Base-by-base conservation (phyloP, 1,140 invertebrate species). In the Drosophila carrolli region DNA sequence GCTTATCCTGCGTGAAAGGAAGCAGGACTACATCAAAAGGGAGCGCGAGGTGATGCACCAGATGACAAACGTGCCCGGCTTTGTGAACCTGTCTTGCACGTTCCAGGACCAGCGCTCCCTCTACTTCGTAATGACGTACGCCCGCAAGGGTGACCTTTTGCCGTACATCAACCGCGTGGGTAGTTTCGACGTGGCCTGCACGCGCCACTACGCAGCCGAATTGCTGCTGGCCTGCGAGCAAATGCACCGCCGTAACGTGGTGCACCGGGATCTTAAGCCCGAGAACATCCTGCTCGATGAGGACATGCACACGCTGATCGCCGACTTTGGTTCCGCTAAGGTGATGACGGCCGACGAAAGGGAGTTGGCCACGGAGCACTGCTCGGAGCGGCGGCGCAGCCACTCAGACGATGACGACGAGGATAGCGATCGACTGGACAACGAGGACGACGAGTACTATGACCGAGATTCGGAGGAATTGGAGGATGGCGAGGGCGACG, bases 251-350 rank as follows among this genome's bases (percentile, higher is more conserved):
- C 94, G 97, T 70, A 96, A 96, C 46, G 97, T 99, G 57, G 97
- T 99, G 82, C 99, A 99, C 93, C 95, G 98, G 78, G 97, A 98
- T 92, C 94, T 98, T 27, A 98, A 98, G 90, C 97, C 97, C 0
- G 97, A 98, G 92, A 98, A 98, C 92, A 97, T 98, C 60, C 93
- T 98, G 46, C 93, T 98, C 40, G 97, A 97, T 93, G 97, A 98
- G 91, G 96, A 97, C 63, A 99, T 99, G 97, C 98, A 99, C 93
- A 96, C 99, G 68, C 94, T 98, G 80, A 96, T 99, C 44, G 98
- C 98, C 13, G 99, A 99, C 93, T 99, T 99, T 93, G 99, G 99
- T 14, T 98, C 98, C 54, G 97, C 97, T 0, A 99, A 98, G 93
- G 97, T 99, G 78, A 91, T 97, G 75, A 86, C 78, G 2, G 46